Base-by-base conservation (phyloP, 2,113 vertebrate species). In the Lophochroa leadbeateri region DNA sequence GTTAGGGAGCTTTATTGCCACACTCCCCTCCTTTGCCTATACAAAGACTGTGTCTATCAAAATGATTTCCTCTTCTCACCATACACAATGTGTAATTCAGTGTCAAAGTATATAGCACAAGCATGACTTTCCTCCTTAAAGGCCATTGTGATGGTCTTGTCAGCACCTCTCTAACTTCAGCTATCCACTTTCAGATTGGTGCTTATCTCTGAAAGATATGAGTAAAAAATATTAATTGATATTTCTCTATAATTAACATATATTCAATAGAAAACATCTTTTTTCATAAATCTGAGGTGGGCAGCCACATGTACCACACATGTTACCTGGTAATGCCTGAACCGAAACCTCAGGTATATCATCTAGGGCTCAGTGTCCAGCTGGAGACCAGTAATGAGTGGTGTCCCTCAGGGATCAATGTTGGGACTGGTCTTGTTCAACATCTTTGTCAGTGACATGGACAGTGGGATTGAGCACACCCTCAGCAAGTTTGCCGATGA, bases 271-370 rank as follows among this genome's bases (percentile, higher is more conserved):
- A 6, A 71, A 65, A 35, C 47, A 1, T 1, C 1, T 74, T 12
- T 64, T 77, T 44, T 52, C 28, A 46, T 21, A 37, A 52, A 86
- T 19, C 55, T 57, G 29, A 70, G 25, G 11, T 49, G 10, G 12
- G 10, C 21, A 74, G 57, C 43, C 24, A 3, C 17, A 65, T 5
- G 3, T 13, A 63, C 41, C 27, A 43, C 47, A 29, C 1, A 0
- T 20, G 2, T 50, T 65, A n/a, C 12, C 17, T 65, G 24, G 33
- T 53, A 49, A 74, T 13, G 19, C 19, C 46, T 50, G 46, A 82
- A 49, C 29, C 47, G 46, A 63, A 75, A 67, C n/a, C 50, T 50
- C 17, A 41, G 11, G 10, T 61, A 27, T 64, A 28, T 67, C 37
- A 41, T 50, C 79, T 41, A 41, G 10, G 39, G 39, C 39, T 41